A percentile compares a stretch with the other conserved stretches of the same genome.
Evolutionary conservation across 2,113 vertebrate genomes (phyloP).

Genomic region (Eudyptes chrysolophus): DNA sequence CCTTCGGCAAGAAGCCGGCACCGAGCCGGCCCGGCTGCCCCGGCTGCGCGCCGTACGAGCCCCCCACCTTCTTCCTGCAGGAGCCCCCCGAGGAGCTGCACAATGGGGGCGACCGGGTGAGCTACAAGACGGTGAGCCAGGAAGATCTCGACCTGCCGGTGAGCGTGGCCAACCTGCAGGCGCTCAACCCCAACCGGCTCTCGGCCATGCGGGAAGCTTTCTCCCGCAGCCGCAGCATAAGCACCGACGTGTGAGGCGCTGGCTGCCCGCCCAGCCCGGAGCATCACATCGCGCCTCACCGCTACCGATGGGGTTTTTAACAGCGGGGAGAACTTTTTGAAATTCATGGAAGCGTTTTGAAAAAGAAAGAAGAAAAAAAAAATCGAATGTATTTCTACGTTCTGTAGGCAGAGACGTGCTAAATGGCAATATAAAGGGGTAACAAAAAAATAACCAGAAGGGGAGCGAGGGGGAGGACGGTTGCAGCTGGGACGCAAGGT

Average conservation of each 20-base stretch:
- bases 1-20: constrained; percentile 78
- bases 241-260: constrained; percentile 88
- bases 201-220: constrained; percentile 95
- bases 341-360: neutral
- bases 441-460: neutral
- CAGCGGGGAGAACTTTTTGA: neutral
- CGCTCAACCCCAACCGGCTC: constrained; percentile 88
- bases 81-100: constrained; percentile 84
- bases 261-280: neutral
- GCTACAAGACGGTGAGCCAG: constrained; percentile 84
- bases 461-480: fast-evolving
- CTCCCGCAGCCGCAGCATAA: constrained; percentile 93
- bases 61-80: constrained; percentile 87
- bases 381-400: neutral
- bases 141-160: constrained; percentile 85
- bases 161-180: constrained; percentile 81
- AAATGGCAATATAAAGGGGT: neutral
- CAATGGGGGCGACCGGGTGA: constrained; percentile 87
- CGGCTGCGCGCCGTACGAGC: constrained; percentile 84
- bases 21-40: constrained; percentile 86
- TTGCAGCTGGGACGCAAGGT: neutral
- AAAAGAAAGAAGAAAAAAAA: neutral
- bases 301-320: neutral
- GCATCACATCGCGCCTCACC: fast-evolving
- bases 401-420: neutral